phyloP scores from a whole-genome alignment of 53 echinoderm and acorn worm species.

The Antedon mediterranea region DNA sequence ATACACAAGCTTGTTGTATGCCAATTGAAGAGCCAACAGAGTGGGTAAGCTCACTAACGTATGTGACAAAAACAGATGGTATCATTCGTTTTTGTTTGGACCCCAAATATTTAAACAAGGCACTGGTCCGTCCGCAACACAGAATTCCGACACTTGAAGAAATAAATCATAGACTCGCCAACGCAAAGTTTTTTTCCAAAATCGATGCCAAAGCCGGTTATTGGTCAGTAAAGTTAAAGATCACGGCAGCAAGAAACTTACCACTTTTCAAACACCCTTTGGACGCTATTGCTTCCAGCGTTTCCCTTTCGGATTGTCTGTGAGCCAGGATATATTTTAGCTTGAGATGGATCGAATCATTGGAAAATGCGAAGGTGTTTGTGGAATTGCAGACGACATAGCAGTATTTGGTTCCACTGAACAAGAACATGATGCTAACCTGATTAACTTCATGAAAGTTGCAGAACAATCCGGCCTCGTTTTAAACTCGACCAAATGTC shows the following conservation, averaged over 20 bases:
- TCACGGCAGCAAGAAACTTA: slow-evolving; percentile 13
- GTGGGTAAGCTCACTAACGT: too few relatives aligned
- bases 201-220: slow-evolving; percentile 34
- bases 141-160: slow-evolving; percentile 17
- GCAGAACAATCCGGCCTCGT: too few relatives aligned
- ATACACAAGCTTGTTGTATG: slow-evolving; percentile 3
- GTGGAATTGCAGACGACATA: too few relatives aligned
- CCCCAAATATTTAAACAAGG: slow-evolving; percentile 7
- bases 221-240: slow-evolving; percentile 35
- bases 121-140: slow-evolving; percentile 5
- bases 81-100: slow-evolving; percentile 32
- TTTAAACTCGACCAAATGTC: too few relatives aligned
- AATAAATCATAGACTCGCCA: slow-evolving; percentile 21
- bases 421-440: too few relatives aligned
- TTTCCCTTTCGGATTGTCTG: slow-evolving; percentile 10
- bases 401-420: too few relatives aligned
- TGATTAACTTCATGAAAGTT: too few relatives aligned
- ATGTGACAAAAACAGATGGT: too few relatives aligned
- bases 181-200: slow-evolving; percentile 19
- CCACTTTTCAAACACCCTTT: slow-evolving; percentile 40
- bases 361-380: too few relatives aligned
- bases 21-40: slow-evolving; percentile 21
- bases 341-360: too few relatives aligned
- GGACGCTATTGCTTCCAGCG: slow-evolving; percentile 21
- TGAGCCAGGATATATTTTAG: too few relatives aligned